These are phyloP conservation scores for Podiceps cristatus DNA, from an alignment of 2,113 vertebrate species.

Conservation along the genomic window DNA sequence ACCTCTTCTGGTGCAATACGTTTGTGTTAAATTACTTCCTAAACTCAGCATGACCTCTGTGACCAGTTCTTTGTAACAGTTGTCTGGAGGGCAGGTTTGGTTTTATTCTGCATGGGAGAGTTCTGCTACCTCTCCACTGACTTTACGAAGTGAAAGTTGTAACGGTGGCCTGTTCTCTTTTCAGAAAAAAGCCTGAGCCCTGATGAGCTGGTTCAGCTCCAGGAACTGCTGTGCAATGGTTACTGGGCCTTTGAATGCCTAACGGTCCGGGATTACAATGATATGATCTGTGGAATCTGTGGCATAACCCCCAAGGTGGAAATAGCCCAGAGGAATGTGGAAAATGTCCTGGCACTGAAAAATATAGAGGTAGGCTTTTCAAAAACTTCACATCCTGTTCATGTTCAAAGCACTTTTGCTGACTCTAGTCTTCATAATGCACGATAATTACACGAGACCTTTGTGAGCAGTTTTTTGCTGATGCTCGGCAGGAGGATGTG, in stretches of 20 bases:
- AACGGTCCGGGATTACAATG: constrained; percentile 95
- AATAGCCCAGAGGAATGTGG: constrained; percentile 86
- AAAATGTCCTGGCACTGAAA: constrained; percentile 88
- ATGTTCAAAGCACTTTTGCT: constrained; percentile 2
- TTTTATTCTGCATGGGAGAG: background rate
- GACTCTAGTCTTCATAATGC: background rate
- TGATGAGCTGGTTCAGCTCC: constrained; percentile 82
- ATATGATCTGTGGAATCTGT: constrained; percentile 98
- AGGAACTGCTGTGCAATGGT: constrained; percentile 91
- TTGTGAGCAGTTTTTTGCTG: constrained; percentile 38
- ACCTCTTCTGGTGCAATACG: background rate
- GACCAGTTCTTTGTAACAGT: background rate
- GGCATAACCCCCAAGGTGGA: constrained; percentile 94
- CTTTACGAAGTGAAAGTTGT: background rate
- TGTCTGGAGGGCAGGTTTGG: background rate
- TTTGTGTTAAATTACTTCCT: background rate
- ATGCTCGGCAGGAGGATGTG: constrained; percentile 37
- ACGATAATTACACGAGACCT: background rate
- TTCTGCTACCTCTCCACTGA: background rate
- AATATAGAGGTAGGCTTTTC: constrained; percentile 88
- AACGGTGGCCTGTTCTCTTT: constrained; percentile 30
- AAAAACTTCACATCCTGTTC: background rate
- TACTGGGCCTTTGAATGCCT: constrained; percentile 98
- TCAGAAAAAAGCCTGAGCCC: constrained; percentile 83
- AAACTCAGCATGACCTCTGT: background rate